phyloP scores from a whole-genome alignment of 2,888 invertebrate genomes.

The Torymus auratus region DNA sequence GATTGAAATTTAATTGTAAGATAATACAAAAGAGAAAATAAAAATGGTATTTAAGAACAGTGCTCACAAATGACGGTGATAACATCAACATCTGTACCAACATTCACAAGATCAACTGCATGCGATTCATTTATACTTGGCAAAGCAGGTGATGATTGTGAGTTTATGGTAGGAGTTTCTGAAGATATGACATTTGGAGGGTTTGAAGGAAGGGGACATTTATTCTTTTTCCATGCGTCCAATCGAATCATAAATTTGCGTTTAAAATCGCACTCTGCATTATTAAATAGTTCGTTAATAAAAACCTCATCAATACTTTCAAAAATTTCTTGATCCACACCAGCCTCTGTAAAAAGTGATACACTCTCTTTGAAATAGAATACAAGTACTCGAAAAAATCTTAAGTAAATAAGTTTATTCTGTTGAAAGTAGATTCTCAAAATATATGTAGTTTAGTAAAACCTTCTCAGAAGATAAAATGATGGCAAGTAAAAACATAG shows the following conservation, averaged over 20 bases:
- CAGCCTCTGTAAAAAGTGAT: slow-evolving; percentile 33
- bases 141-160: neutral
- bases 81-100: neutral
- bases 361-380: too few relatives aligned
- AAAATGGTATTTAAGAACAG: neutral
- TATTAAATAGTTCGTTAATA: slow-evolving; percentile 40
- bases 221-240: slow-evolving; percentile 38
- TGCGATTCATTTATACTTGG: neutral
- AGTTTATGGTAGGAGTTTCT: neutral
- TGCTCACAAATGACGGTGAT: neutral
- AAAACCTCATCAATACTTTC: slow-evolving; percentile 44
- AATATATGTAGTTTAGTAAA: too few relatives aligned
- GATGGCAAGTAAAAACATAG: too few relatives aligned
- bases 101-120: neutral
- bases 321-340: slow-evolving; percentile 50
- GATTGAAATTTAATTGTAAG: neutral
- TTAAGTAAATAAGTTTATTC: too few relatives aligned
- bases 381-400: too few relatives aligned
- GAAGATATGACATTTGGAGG: neutral
- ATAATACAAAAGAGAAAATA: neutral
- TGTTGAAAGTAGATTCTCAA: too few relatives aligned
- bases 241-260: slow-evolving; percentile 45
- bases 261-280: slow-evolving; percentile 44
- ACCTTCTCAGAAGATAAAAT: too few relatives aligned
- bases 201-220: neutral